These are phyloP conservation scores for Phenganax marumi DNA, from an alignment of 92 coral and sea anemone genomes.

Conservation along the genomic window DNA sequence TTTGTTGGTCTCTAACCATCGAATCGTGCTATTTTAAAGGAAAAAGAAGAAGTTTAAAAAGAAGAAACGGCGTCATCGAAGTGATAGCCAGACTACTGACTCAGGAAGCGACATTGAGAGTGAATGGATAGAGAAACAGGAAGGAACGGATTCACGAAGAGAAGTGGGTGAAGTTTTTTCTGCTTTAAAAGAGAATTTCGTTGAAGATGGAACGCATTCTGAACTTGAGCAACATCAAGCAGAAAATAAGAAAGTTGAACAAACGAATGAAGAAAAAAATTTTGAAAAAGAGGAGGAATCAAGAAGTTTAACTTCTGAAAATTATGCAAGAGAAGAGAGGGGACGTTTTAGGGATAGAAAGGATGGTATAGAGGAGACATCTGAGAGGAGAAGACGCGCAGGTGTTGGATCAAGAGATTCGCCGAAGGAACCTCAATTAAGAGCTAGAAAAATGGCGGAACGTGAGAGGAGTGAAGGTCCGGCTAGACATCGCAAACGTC, in stretches of 20 bases:
- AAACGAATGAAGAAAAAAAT: not conserved
- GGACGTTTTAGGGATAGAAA: too few species aligned
- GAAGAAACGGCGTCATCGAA: conserved; percentile 15
- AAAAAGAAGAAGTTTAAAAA: conserved; percentile 24
- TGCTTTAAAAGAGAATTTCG: not conserved
- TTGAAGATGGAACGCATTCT: not conserved
- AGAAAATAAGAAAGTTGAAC: not conserved
- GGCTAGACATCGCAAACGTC: not conserved
- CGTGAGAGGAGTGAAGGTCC: not conserved
- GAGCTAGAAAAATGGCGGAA: not conserved
- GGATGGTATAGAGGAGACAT: not conserved
- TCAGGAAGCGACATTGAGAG: conserved; percentile 13
- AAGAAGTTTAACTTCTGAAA: too few species aligned
- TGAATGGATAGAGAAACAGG: conserved; percentile 29
- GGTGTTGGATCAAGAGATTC: not conserved
- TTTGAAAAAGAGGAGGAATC: not conserved
- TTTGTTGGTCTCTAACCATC: not conserved
- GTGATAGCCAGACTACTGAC: conserved; percentile 13
- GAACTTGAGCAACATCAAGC: not conserved
- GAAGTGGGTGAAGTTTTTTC: not conserved
- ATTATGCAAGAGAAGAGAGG: too few species aligned
- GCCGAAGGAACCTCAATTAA: too few species aligned
- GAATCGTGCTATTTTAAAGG: not conserved
- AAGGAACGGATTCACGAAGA: not conserved
- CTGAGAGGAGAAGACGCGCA: not conserved